Base-by-base conservation (phyloP, 2,797 vertebrate genomes). In the Myiotriccus ornatus region DNA sequence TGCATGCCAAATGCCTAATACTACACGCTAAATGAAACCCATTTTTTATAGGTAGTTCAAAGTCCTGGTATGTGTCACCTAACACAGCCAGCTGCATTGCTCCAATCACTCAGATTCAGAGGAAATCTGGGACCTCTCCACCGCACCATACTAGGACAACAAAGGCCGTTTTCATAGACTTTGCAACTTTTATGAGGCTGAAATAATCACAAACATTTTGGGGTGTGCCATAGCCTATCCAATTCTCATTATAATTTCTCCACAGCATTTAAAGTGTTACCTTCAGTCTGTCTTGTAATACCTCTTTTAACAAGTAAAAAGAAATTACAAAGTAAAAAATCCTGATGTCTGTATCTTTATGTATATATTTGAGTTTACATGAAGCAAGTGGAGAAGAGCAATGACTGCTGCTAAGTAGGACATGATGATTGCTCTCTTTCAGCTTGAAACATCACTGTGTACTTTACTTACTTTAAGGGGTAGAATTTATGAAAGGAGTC, bases 1-100 rank as follows among this genome's bases (percentile, higher is more conserved):
- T 23, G 39, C 73, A 78, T 80, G 87, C 68, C 79, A 64, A 87
- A 68, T 50, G 52, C 89, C 93, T 92, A 90, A 82, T 85, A 30
- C 79, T 67, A 22, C 73, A 71, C 57, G 77, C 67, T 95, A 93
- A 95, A 87, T 43, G 34, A 87, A 30, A 93, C 52, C 41, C 78
- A 39, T 41, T 83, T 94, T 96, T 97, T 76, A 94, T 68, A 89
- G 60, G 84, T 94, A 75, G 69, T 94, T 96, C 93, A 84, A 95
- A 96, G 96, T 56, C 91, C 96, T 98, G 97, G 87, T 94, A 60
- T 90, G 94, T 96, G 95, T 98, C 97, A 97, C 91, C 89, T 97
- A 93, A 96, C 97, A 97, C 93, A 49, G 79, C 87, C 56, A 28
- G 88, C 93, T 86, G 63, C 78, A 84, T 89, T 92, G 69, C 69